phyloP scores from a whole-genome alignment of 2,797 vertebrate genomes.

The Sebastiscus tertius region DNA sequence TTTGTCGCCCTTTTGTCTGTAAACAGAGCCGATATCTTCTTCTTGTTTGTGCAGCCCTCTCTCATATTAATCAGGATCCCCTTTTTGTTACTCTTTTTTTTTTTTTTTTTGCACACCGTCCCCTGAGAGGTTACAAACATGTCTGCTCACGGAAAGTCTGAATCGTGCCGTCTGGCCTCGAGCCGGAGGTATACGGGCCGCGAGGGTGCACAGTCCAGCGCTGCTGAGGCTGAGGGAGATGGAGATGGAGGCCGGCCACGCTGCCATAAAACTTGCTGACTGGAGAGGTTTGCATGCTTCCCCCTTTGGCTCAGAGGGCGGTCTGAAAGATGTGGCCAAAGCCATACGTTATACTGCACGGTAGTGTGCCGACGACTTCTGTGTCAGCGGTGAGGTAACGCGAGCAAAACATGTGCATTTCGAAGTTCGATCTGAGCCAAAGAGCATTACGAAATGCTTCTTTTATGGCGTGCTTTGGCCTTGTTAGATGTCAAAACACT shows the following conservation, averaged over 20 bases:
- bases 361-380: slow-evolving; percentile 45
- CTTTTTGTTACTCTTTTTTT: neutral
- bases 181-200: slow-evolving; percentile 65
- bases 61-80: slow-evolving; percentile 23
- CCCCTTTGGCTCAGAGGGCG: slow-evolving; percentile 38
- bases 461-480: slow-evolving; percentile 54
- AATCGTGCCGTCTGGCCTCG: slow-evolving; percentile 76
- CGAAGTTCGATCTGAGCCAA: slow-evolving; percentile 17
- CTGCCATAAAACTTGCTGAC: slow-evolving; percentile 61
- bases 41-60: slow-evolving; percentile 41
- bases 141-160: slow-evolving; percentile 91
- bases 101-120: slow-evolving; percentile 38
- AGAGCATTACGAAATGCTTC: slow-evolving; percentile 20
- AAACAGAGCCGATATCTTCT: slow-evolving; percentile 8
- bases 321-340: slow-evolving; percentile 30
- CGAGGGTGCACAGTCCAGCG: slow-evolving; percentile 54
- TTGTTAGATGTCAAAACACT: slow-evolving; percentile 45
- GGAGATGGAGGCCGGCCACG: slow-evolving; percentile 54
- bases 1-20: neutral
- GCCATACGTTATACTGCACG: slow-evolving; percentile 54
- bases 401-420: slow-evolving; percentile 36
- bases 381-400: slow-evolving; percentile 66
- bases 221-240: slow-evolving; percentile 62
- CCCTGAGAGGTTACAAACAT: slow-evolving; percentile 78
- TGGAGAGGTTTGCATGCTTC: slow-evolving; percentile 49